These are phyloP conservation scores for Villa cingulata DNA, from an alignment of 2,888 invertebrate species.

Conservation along the genomic window DNA sequence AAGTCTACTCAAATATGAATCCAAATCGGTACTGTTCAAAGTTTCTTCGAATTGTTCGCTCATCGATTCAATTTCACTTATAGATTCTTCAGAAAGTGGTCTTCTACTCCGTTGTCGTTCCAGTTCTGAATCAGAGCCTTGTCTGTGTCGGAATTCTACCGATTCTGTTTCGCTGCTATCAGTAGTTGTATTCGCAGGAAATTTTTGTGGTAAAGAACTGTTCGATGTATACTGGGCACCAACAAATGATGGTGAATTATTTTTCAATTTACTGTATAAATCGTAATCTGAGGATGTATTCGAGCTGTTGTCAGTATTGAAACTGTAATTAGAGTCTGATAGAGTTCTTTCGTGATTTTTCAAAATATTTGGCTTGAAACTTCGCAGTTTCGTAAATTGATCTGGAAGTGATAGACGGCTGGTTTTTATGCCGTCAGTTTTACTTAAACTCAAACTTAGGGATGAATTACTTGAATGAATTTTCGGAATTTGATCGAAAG, in stretches of 20 bases:
- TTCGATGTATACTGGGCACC: slow-evolving; percentile 27
- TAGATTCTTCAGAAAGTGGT: slow-evolving; percentile 61
- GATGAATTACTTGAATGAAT: slow-evolving; percentile 33
- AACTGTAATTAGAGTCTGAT: slow-evolving; percentile 35
- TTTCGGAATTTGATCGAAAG: slow-evolving; percentile 32
- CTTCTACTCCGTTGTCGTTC: slow-evolving; percentile 53
- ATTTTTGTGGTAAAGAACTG: slow-evolving; percentile 24
- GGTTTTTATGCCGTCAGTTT: slow-evolving; percentile 24
- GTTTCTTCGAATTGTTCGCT: slow-evolving; percentile 42
- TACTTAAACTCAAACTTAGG: slow-evolving; percentile 26
- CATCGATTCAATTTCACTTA: slow-evolving; percentile 50
- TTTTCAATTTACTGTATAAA: slow-evolving; percentile 31
- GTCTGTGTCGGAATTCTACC: slow-evolving; percentile 41
- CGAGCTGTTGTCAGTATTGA: slow-evolving; percentile 34
- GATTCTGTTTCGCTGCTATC: slow-evolving; percentile 35
- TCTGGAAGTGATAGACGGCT: slow-evolving; percentile 34
- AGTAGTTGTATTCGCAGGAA: slow-evolving; percentile 5
- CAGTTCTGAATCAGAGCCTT: slow-evolving; percentile 38
- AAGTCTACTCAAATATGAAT: slow-evolving; percentile 52
- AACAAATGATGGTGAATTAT: slow-evolving; percentile 26
- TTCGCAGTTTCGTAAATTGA: slow-evolving; percentile 29
- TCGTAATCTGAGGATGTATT: slow-evolving; percentile 35
- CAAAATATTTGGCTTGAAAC: slow-evolving; percentile 20
- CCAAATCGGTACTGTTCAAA: slow-evolving; percentile 46
- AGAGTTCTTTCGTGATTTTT: slow-evolving; percentile 28